A percentile compares a stretch with the other conserved stretches of the same genome.
These are phyloP conservation scores for Chironomus striatipennis DNA, from an alignment of 1,140 invertebrate genomes.

Conservation along the genomic window DNA sequence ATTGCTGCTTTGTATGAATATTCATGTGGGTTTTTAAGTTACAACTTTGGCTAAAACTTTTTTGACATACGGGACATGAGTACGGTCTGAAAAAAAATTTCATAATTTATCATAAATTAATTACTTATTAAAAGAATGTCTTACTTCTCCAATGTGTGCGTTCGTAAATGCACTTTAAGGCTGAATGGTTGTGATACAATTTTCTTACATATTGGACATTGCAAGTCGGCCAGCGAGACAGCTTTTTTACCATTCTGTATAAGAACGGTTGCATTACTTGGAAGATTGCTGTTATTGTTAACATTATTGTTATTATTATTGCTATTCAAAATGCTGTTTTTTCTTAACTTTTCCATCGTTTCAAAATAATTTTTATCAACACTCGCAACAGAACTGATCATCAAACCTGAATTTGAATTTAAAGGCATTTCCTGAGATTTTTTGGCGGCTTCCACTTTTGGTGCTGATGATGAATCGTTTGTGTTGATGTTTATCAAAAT, in stretches of 20 bases:
- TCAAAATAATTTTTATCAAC: slow-evolving; percentile 23
- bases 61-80: neutral
- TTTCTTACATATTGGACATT: slow-evolving; percentile 18
- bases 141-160: slow-evolving; percentile 3
- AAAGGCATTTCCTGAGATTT: slow-evolving; percentile 12
- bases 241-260: slow-evolving; percentile 17
- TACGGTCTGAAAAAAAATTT: slow-evolving; percentile 1
- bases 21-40: slow-evolving; percentile 15
- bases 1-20: neutral
- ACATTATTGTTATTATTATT: no score
- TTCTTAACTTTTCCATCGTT: neutral
- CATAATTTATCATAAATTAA: neutral
- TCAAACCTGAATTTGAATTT: neutral
- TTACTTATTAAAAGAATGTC: neutral
- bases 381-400: slow-evolving; percentile 11
- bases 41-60: slow-evolving; percentile 16
- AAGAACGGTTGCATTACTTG: neutral
- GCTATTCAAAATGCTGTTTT: no score
- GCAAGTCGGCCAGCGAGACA: neutral
- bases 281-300: neutral
- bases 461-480: neutral
- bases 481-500: neutral
- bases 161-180: slow-evolving; percentile 16
- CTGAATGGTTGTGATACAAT: slow-evolving; percentile 1
- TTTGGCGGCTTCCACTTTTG: neutral